These are phyloP conservation scores for Pseudorhombus dupliciocellatus DNA, from an alignment of 2,113 vertebrate genomes.

Conservation along the genomic window DNA sequence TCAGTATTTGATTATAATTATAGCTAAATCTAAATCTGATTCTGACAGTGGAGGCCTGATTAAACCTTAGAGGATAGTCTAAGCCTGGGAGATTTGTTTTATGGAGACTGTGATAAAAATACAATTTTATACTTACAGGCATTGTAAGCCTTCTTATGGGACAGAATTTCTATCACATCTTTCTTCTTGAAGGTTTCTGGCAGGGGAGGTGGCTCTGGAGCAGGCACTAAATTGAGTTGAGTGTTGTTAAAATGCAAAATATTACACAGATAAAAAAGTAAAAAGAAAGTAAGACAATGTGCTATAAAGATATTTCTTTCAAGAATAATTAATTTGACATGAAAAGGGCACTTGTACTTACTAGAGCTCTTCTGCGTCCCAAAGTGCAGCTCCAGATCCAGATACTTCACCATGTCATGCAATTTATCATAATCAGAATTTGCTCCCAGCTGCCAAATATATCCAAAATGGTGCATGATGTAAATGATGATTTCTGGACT, in stretches of 20 bases:
- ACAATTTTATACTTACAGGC: conserved; percentile 86
- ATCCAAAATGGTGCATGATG: conserved; percentile 15
- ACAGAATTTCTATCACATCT: conserved; percentile 95
- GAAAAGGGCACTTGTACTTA: conserved; percentile 78
- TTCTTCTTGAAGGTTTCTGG: conserved; percentile 95
- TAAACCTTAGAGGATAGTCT: too few relatives aligned
- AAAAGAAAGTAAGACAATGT: not conserved
- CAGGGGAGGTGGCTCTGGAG: conserved; percentile 85
- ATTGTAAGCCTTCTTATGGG: conserved; percentile 98
- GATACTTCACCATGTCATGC: conserved; percentile 99
- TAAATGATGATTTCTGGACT: not conserved
- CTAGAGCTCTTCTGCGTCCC: conserved; percentile 91
- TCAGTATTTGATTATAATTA: too few relatives aligned
- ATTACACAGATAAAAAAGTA: not conserved
- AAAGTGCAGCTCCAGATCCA: conserved; percentile 97
- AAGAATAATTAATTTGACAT: conserved; percentile 1
- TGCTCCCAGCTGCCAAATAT: conserved; percentile 84
- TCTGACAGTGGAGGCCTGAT: too few relatives aligned
- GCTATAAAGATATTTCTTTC: not conserved
- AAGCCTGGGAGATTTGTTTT: too few relatives aligned
- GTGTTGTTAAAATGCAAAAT: conserved; percentile 41
- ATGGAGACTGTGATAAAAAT: not conserved
- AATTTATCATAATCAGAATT: conserved; percentile 97
- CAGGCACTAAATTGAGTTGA: conserved; percentile 78
- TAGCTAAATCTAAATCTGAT: too few relatives aligned